Base-by-base conservation (phyloP, 30 jellyfish, hydroid and myxozoan genomes). In the Chrysaora quinquecirrha region DNA sequence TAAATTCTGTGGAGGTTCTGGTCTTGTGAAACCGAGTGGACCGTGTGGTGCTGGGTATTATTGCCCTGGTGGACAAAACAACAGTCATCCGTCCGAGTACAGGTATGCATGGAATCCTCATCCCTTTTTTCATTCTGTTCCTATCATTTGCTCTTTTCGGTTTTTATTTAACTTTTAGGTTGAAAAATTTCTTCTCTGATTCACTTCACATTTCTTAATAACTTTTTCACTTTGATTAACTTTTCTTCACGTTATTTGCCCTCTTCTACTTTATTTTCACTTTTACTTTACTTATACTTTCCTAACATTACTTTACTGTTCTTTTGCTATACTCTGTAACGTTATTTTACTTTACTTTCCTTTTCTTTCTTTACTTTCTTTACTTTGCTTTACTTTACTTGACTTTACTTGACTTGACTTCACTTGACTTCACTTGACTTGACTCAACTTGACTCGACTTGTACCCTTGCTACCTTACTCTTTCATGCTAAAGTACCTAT, bases 1-100 rank as follows among this genome's bases (percentile, higher is more conserved):
- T 14, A 78, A 64, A 65, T 84, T 58, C 70, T 94, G 99, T 88
- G 91, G 54, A 21, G 76, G 64, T 47, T 75, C 83, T 65, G 99
- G 99, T 3, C 87, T 94, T 9, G 78, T 52, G 9, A 68, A 78
- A 33, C 97, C 99, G 54, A 66, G 87, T 0, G 97, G 95, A 23
- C 83, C 87, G n/a, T 94, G 99, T 54, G 73, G 49, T 43, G 96
- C 84, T 7, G 99, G 99, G 18, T 94, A 73, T 48, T 94, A 87
- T 58, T 94, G 99, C 78, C 97, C 97, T 9, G 91, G 90, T 33
- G 98, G 98, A 14, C 96, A 91, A 60, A 91, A 78, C 76, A 79
- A 48, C 1, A 91, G 98, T 48, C 85, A 60, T 18, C 98, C 98
- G 6, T 80, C 54, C 10, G 90, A 69, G 61, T 82, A 71, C 73